Percentiles rank a stretch among this genome's conserved stretches.
Evolutionary conservation across 2,113 vertebrate species (phyloP).

Genomic region (Lagopus muta): DNA sequence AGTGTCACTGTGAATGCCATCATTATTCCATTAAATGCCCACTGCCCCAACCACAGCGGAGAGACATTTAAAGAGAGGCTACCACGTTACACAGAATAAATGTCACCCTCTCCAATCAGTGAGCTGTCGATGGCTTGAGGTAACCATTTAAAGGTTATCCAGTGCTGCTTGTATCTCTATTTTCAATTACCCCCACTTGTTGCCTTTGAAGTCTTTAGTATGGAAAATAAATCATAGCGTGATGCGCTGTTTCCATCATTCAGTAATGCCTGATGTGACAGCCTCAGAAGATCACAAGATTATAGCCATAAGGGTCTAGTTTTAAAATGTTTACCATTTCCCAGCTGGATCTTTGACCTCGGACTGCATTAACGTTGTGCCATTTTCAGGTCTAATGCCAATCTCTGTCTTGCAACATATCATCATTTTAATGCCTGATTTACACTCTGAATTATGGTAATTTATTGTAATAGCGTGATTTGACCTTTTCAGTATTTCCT

Average conservation of each 20-base stretch:
- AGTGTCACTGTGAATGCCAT: not conserved
- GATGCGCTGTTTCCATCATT: conserved; percentile 19
- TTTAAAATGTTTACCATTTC: conserved; percentile 71
- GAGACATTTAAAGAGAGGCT: not conserved
- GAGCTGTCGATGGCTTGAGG: not conserved
- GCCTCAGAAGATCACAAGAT: conserved; percentile 12
- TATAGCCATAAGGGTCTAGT: conserved; percentile 48
- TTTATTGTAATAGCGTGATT: conserved; percentile 79
- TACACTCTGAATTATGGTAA: conserved; percentile 77
- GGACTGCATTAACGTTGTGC: conserved; percentile 50
- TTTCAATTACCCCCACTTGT: conserved; percentile 28
- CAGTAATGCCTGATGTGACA: conserved; percentile 24
- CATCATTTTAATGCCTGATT: conserved; percentile 74
- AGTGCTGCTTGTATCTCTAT: not conserved
- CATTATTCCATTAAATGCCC: not conserved
- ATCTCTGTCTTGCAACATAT: conserved; percentile 65
- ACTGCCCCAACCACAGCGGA: not conserved
- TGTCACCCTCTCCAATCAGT: not conserved
- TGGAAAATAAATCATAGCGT: conserved; percentile 4
- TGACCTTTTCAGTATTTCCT: conserved; percentile 79
- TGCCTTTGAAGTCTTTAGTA: conserved; percentile 46
- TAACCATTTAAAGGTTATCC: conserved; percentile 37
- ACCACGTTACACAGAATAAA: not conserved
- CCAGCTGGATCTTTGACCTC: conserved; percentile 67
- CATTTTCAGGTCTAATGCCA: conserved; percentile 69